Conservation (phyloP, 2,888 invertebrate species). For the Syrphus vitripennis region DNA sequence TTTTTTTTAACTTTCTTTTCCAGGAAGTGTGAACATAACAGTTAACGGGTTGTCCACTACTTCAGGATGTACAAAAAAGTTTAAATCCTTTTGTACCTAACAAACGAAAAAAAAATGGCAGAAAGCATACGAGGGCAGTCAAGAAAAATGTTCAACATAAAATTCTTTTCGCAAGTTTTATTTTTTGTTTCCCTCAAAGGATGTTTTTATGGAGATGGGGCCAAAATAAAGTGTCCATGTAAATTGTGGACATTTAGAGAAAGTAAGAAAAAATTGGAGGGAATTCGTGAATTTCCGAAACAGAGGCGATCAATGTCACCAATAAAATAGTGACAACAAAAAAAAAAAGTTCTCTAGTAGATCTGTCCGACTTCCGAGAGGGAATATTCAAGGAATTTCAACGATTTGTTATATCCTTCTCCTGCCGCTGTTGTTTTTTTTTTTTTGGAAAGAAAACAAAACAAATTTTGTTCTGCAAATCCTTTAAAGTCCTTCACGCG, state of each 20-base stretch:
- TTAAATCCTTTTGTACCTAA: neutral
- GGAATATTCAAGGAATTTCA: conserved; percentile 56
- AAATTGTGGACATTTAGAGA: conserved; percentile 38
- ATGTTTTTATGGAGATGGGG: neutral
- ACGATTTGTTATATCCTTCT: conserved; percentile 53
- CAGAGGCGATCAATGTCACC: conserved; percentile 66
- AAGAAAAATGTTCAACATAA: conserved; percentile 54
- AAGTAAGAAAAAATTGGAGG: neutral
- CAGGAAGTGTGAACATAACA: conserved; percentile 63
- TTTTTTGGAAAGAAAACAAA: conserved; percentile 24
- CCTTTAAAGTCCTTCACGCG: conserved; percentile 53
- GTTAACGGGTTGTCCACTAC: conserved; percentile 60
- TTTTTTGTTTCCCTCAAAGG: neutral
- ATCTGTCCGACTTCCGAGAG: conserved; percentile 47
- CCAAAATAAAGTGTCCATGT: conserved; percentile 1
- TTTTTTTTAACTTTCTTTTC: neutral
- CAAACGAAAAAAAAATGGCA: neutral
- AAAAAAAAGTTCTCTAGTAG: neutral
- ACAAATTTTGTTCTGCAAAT: conserved; percentile 29
- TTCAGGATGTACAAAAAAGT: neutral
- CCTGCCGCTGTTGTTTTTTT: neutral
- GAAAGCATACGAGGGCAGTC: conserved; percentile 61
- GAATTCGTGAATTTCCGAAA: conserved; percentile 66
- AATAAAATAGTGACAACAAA: conserved; percentile 20
- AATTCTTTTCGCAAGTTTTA: conserved; percentile 42